Evolutionary conservation across 2,888 invertebrate genomes (phyloP).

Genomic region (Epinotia demarniana): DNA sequence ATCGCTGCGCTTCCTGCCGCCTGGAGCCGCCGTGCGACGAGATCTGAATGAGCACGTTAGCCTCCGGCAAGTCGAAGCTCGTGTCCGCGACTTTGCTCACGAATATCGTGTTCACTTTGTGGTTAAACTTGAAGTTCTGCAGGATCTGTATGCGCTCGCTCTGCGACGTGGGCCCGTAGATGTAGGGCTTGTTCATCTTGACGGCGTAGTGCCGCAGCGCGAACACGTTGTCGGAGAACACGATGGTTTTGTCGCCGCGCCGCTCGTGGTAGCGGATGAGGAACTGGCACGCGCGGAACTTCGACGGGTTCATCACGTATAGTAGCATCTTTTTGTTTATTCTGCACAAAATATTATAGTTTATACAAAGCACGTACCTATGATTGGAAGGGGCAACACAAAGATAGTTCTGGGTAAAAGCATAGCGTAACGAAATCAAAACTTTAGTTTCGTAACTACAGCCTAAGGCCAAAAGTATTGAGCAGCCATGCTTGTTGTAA

Average conservation of each 20-base stretch:
- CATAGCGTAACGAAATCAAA: too few species aligned
- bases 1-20: constrained; percentile 98
- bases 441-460: too few species aligned
- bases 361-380: background rate
- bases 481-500: too few species aligned
- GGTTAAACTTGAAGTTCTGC: constrained; percentile 99
- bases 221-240: constrained; percentile 99
- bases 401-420: background rate
- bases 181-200: constrained; percentile 98
- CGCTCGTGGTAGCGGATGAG: constrained; percentile 96
- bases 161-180: constrained; percentile 98
- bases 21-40: constrained; percentile 99
- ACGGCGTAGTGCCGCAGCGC: constrained; percentile 98
- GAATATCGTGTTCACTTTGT: constrained; percentile 99
- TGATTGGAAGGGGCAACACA: too few species aligned
- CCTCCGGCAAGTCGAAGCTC: constrained; percentile 99
- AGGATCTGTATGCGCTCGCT: constrained; percentile 98
- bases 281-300: constrained; percentile 98
- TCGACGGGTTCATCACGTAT: constrained; percentile 99
- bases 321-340: constrained; percentile 96
- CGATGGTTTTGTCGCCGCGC: constrained; percentile 99
- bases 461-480: too few species aligned
- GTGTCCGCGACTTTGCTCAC: constrained; percentile 99
- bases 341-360: constrained; percentile 71
- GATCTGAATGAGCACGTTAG: constrained; percentile 99